phyloP scores from a whole-genome alignment of 2,797 vertebrate genomes.

The Myotis myotis region DNA sequence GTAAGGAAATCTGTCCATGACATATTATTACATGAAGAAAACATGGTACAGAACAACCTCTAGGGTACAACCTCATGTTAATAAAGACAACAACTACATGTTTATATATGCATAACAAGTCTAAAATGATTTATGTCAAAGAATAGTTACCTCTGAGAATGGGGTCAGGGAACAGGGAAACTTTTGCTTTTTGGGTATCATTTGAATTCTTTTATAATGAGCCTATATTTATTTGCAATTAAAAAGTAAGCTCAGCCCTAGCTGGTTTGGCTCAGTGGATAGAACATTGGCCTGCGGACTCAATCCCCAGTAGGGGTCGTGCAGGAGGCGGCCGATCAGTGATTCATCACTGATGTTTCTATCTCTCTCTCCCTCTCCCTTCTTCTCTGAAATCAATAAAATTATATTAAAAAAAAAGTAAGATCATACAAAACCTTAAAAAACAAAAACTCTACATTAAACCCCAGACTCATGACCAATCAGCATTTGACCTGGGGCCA shows the following conservation, averaged over 20 bases:
- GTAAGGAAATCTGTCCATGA: not conserved
- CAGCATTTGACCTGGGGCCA: not conserved
- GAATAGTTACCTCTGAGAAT: not conserved
- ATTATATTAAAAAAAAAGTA: not conserved
- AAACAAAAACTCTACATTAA: not conserved
- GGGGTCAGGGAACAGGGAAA: not conserved
- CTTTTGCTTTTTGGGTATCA: not conserved
- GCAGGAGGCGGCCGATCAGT: too few species aligned
- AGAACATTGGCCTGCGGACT: too few species aligned
- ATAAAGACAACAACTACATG: not conserved
- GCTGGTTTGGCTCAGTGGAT: too few species aligned
- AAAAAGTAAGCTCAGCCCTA: not conserved
- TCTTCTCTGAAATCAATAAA: not conserved
- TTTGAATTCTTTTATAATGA: not conserved
- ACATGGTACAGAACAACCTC: not conserved
- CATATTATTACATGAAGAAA: not conserved
- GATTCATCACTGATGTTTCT: too few species aligned
- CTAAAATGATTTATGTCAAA: constrained; percentile 12
- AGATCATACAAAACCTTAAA: not conserved
- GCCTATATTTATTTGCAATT: not conserved
- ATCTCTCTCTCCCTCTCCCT: too few species aligned
- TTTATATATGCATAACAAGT: not conserved
- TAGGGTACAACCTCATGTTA: not conserved
- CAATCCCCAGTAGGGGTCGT: too few species aligned
- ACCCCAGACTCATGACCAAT: not conserved